Base-by-base conservation (phyloP, 2,888 invertebrate species). In the Platycheirus albimanus region DNA sequence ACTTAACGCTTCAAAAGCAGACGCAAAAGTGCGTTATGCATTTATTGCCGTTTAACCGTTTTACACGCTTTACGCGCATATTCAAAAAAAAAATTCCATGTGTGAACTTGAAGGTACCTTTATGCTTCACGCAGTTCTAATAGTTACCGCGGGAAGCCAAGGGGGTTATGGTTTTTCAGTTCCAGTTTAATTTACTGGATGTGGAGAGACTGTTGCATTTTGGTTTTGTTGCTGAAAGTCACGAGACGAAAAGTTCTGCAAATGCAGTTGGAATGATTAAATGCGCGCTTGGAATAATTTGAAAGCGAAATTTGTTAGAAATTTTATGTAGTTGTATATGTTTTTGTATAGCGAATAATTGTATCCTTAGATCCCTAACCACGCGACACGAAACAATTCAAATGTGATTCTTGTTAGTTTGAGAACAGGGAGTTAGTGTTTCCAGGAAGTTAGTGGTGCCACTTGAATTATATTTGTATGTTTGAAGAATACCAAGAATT, bases 81-180 rank as follows among this genome's bases (percentile, higher is more conserved):
- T n/a, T n/a, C n/a, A n/a, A n/a, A n/a, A 45, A 30, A n/a, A 45
- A 8, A 45, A 19, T 33, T 17, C 13, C 17, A 17, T 17, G 17
- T 33, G 41, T 61, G 45, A 45, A 61, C 43, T 30, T 61, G 61
- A 19, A 61, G 15, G 2, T 19, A 19, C 17, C 24, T 30, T 61
- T 61, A 20, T 17, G 43, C 45, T 30, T n/a, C n/a, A 41, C 30
- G n/a, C 61, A 19, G 45, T 61, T 61, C 30, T 17, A 45, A 61
- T n/a, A 36, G 36, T 54, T 19, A 7, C n/a, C 13, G 13, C 36
- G 38, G 19, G 36, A 56, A 36, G 1, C 38, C 8, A 38, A 3
- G n/a, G 43, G 45, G 19, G 43, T 61, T 61, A 30, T 43, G n/a
- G 43, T 7, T 61, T 61, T 61, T 61, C 61, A 43, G 20, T 61